These are phyloP conservation scores for Circaetus cinerascens DNA, from an alignment of 2,113 vertebrate species.

Conservation along the genomic window DNA sequence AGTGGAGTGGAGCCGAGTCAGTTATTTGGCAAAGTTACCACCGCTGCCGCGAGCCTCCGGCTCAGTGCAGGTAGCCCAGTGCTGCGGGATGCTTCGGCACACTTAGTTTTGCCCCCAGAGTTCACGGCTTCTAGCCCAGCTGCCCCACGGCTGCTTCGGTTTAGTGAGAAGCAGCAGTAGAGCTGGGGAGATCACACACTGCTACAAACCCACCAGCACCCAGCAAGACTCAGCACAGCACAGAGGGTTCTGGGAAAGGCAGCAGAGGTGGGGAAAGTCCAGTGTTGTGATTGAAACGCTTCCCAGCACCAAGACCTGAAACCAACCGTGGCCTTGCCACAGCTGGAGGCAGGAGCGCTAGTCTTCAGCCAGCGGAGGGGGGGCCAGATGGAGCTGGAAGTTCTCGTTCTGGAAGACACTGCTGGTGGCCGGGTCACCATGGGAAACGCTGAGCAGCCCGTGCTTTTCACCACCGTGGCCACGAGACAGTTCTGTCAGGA, in stretches of 20 bases:
- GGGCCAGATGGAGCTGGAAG: constrained; percentile 87
- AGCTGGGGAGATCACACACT: background rate
- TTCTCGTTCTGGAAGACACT: constrained; percentile 87
- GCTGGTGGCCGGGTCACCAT: constrained; percentile 68
- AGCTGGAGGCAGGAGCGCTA: background rate
- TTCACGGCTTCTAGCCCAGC: background rate
- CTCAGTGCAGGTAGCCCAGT: background rate
- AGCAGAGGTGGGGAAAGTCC: fast-evolving
- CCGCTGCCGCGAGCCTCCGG: fast-evolving
- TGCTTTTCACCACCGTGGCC: constrained; percentile 75
- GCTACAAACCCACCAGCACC: background rate
- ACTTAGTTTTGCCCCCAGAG: background rate
- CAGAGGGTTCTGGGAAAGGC: background rate
- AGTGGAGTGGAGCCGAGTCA: fast-evolving
- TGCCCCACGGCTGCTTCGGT: fast-evolving
- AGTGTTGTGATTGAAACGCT: fast-evolving
- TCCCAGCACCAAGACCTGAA: background rate
- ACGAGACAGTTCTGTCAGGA: constrained; percentile 85
- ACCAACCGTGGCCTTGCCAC: background rate
- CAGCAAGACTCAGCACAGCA: background rate
- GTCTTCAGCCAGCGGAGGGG: constrained; percentile 86
- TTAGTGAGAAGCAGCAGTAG: background rate
- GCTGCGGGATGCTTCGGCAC: fast-evolving
- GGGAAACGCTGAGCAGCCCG: constrained; percentile 69
- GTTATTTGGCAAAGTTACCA: background rate